Base-by-base conservation (phyloP, 2,113 vertebrate genomes). In the Chloropsis hardwickii region DNA sequence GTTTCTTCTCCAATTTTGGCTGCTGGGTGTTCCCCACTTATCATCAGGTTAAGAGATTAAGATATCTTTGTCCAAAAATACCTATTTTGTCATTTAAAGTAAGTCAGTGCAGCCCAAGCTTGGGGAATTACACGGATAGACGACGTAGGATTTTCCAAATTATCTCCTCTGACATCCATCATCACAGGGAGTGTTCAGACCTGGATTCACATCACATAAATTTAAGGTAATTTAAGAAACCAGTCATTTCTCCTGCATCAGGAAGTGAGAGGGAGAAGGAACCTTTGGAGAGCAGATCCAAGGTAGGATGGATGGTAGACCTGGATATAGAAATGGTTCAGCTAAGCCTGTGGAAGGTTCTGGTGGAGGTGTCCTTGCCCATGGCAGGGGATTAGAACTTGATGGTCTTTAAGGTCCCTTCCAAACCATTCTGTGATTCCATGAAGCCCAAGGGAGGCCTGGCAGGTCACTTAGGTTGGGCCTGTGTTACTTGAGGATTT, bases 111-210 rank as follows among this genome's bases (percentile, higher is more conserved):
- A 76, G 66, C 3, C 16, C 44, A 57, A 19, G 17, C 27, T 50
- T 29, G 25, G 48, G 57, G 44, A 85, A 48, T 61, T 29, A 56
- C 25, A 61, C 6, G 37, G 39, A 7, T 14, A 65, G 91, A 28
- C 0, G 0, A 48, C 2, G 7, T 3, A 69, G 31, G 60, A 5
- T 5, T 79, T 87, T 84, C 33, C 29, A 54, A 19, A 69, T 50
- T 5, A 71, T 56, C 39, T 77, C 48, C 28, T 47, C 37, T 10
- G 40, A 79, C 33, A 39, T 57, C 62, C 72, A 42, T 31, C 45
- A 31, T 18, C 24, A 12, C 61, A 31, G 40, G 12, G 37, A 85
- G 19, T 3, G 12, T 37, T 87, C 53, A 61, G 61, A 35, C 14
- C 40, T 72, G 48, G 31, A 78, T 47, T 64, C 35, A 10, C 8